Percentiles rank a stretch among this genome's conserved stretches.
These are phyloP conservation scores for Proteles cristata DNA, from an alignment of 2,113 vertebrate genomes.

Conservation along the genomic window DNA sequence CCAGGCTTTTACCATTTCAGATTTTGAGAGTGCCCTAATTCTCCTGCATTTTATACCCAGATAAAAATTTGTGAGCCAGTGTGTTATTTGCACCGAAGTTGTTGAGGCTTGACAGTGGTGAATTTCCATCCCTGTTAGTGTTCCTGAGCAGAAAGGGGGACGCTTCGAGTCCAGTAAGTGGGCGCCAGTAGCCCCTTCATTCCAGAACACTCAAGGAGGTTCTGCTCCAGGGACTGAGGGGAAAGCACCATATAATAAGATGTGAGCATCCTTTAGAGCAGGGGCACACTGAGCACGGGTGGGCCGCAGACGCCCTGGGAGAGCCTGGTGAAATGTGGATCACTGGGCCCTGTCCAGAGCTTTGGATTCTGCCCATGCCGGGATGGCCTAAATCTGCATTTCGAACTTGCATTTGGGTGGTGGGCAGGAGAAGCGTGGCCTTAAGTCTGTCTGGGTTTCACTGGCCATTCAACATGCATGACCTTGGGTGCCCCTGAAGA, in stretches of 20 bases:
- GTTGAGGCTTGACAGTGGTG: neutral
- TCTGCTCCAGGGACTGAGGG: neutral
- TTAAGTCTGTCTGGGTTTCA: neutral
- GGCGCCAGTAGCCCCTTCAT: neutral
- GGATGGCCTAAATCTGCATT: neutral
- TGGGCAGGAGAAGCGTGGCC: accelerated
- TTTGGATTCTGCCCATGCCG: neutral
- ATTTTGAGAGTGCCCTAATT: neutral
- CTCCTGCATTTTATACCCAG: neutral
- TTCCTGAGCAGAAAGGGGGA: neutral
- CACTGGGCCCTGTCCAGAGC: accelerated
- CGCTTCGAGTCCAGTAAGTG: neutral
- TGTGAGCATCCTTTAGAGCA: neutral
- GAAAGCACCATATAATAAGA: neutral
- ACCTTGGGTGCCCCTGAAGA: neutral
- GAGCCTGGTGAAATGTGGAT: neutral
- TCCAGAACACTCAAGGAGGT: neutral
- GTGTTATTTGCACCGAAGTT: slow-evolving; percentile 1
- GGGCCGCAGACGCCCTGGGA: accelerated
- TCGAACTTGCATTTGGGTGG: neutral
- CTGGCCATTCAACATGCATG: neutral
- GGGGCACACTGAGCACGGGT: accelerated
- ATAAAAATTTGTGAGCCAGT: slow-evolving; percentile 40
- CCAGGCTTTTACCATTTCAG: neutral
- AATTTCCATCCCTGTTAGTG: neutral